Base-by-base conservation (phyloP, 2,888 invertebrate genomes). In the Chaitophorus viminalis region DNA sequence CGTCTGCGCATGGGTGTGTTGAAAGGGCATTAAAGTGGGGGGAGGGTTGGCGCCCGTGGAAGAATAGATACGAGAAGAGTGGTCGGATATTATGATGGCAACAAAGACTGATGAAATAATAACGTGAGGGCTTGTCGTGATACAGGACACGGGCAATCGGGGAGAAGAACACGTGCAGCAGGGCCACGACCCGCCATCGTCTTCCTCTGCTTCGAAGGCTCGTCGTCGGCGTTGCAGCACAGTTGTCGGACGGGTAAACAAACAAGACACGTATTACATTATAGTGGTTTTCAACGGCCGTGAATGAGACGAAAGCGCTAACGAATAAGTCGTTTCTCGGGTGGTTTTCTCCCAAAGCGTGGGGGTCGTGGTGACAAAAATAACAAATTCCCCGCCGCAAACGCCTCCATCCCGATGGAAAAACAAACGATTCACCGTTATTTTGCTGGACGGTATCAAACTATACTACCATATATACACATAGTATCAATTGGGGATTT, bases 231-330 rank as follows among this genome's bases (percentile, higher is more conserved):
- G 25, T 21, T 8, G 21, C 60, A 25, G 60, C 14, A 46, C 14
- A n/a, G n/a, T 46, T 1, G 1, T 25, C 60, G 60, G 68, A 46
- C 17, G 72, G 52, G 54, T 72, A 72, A 82, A 72, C 17, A 82
- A 82, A 82, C 82, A 82, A 72, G 82, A 82, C n/a, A n/a, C 82
- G 33, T 54, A 46, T 14, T 2, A 0, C 14, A 46, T 46, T 46
- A 46, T 46, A 52, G 68, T 46, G 72, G n/a, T 68, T 79, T 72
- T 82, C 31, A 29, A 82, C 82, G 29, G 21, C 46, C n/a, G 11
- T 68, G 60, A 60, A 9, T 25, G 33, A 6, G 17, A 39, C 36
- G 14, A 21, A 36, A 3, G 1, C 60, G 14, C 46, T 14, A 8
- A 46, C 14, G 46, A 14, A 11, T 46, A 46, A 46, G 46, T 60